A percentile compares a stretch with the other conserved stretches of the same genome.
Conservation (phyloP, 2,888 invertebrate species). For the Meghimatium bilineatum region DNA sequence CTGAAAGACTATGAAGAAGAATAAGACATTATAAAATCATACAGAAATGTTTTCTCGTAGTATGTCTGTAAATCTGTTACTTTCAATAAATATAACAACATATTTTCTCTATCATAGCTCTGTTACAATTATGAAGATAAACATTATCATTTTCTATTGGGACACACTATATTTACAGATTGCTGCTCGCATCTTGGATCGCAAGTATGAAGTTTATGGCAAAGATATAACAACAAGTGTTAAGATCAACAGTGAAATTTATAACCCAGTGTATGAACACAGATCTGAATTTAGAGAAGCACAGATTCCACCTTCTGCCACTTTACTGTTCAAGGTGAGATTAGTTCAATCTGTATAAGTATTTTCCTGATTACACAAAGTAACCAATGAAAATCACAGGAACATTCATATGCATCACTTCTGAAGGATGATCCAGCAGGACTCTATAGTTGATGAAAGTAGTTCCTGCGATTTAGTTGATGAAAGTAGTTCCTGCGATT, state of each 20-base stretch:
- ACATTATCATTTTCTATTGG: background rate
- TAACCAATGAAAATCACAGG: background rate
- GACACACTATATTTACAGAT: constrained; percentile 59
- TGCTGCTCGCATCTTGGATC: constrained; percentile 71
- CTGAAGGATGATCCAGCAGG: too few species aligned
- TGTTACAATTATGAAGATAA: background rate
- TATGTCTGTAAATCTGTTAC: too few species aligned
- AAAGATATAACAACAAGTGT: constrained; percentile 70
- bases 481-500: too few species aligned
- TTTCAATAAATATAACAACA: too few species aligned
- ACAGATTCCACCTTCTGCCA: constrained; percentile 72
- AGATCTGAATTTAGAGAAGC: constrained; percentile 73
- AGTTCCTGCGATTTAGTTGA: too few species aligned
- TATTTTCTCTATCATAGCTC: too few species aligned
- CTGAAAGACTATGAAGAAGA: too few species aligned
- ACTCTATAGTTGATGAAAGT: too few species aligned
- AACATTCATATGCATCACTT: background rate
- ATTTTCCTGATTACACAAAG: too few species aligned
- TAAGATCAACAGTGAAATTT: constrained; percentile 73
- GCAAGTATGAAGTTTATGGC: constrained; percentile 70
- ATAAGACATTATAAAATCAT: too few species aligned
- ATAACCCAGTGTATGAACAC: constrained; percentile 74
- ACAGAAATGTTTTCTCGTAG: too few species aligned
- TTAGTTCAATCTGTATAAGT: background rate
- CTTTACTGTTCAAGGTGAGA: constrained; percentile 73